A percentile compares a stretch with the other conserved stretches of the same genome.
Evolutionary conservation across 2,113 vertebrate species (phyloP).

Genomic region (zebrafish (Danio rerio)): GRCz12tu NC_133183.1:21174001-21174500

Average conservation of each 20-base stretch:
- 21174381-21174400: constrained; percentile 56
- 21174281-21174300: constrained; percentile 94
- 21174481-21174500: constrained; percentile 56
- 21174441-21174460: neutral
- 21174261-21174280: constrained; percentile 90
- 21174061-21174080: no score
- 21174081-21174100: no score
- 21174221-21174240: constrained; percentile 94
- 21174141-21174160: neutral
- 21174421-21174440: neutral
- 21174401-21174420: constrained; percentile 5
- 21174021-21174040: no score
- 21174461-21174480: constrained; percentile 43
- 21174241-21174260: constrained; percentile 95
- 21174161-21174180: constrained; percentile 76
- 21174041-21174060: no score
- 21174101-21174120: neutral
- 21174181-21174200: constrained; percentile 88
- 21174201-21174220: constrained; percentile 86
- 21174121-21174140: neutral
- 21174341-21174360: constrained; percentile 90
- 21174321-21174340: constrained; percentile 94
- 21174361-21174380: constrained; percentile 90
- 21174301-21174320: constrained; percentile 92
- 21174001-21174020: no score